A percentile compares a stretch with the other conserved stretches of the same genome.
These are phyloP conservation scores for Erpornis zantholeuca DNA, from an alignment of 2,113 vertebrate genomes.

Conservation along the genomic window DNA sequence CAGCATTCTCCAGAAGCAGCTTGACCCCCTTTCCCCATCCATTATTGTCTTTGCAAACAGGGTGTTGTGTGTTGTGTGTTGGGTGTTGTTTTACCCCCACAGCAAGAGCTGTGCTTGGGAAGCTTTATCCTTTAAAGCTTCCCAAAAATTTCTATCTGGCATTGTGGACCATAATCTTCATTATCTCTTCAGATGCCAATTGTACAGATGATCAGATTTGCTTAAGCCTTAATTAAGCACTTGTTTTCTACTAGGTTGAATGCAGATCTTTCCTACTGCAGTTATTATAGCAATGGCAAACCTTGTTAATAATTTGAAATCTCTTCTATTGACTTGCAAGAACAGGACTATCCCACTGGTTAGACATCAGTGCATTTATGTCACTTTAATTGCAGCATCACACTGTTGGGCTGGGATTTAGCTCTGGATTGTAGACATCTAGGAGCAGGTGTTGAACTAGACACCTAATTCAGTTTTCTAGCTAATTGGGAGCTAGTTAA, in stretches of 20 bases:
- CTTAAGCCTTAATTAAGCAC: not conserved
- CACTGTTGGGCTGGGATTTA: not conserved
- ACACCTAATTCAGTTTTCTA: conserved; percentile 1
- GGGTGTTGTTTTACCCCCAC: not conserved
- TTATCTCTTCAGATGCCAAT: not conserved
- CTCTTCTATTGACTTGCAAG: not conserved
- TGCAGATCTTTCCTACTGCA: not conserved
- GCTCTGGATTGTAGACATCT: not conserved
- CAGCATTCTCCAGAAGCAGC: not conserved
- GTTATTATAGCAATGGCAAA: not conserved
- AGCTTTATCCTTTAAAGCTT: not conserved
- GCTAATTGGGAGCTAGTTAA: conserved; percentile 19
- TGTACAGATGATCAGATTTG: not conserved
- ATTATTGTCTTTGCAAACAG: not conserved
- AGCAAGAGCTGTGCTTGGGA: not conserved
- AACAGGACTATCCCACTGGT: not conserved
- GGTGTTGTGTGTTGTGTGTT: no score
- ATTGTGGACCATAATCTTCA: not conserved
- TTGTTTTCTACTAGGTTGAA: not conserved
- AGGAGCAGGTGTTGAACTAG: conserved; percentile 24
- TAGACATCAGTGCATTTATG: not conserved
- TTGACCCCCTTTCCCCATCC: not conserved
- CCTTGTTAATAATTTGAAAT: not conserved
- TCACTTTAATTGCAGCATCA: not conserved
- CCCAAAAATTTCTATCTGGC: not conserved